phyloP scores from a whole-genome alignment of 1,140 invertebrate species.

The Neodiprion virginianus region DNA sequence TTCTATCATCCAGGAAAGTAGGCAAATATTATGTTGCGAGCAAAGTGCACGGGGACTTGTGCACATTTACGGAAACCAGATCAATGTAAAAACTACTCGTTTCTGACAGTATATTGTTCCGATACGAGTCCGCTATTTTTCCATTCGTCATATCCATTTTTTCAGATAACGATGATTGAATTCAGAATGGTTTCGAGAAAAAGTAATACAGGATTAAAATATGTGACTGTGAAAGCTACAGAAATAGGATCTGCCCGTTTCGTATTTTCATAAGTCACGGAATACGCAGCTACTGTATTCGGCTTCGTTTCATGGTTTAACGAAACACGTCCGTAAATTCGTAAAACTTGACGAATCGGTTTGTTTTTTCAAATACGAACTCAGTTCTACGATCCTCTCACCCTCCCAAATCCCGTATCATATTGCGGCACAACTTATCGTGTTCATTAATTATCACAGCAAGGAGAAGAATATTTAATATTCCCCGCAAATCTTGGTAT shows the following conservation, averaged over 20 bases:
- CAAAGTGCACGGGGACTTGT: background rate
- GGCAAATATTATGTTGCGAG: slow-evolving; percentile 11
- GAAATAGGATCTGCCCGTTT: too few relatives aligned
- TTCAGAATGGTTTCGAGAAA: background rate
- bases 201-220: too few relatives aligned
- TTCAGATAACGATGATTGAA: slow-evolving; percentile 17
- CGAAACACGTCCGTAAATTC: background rate
- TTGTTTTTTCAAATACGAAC: background rate
- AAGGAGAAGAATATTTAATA: too few relatives aligned
- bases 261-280: too few relatives aligned
- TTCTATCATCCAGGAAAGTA: background rate
- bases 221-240: too few relatives aligned
- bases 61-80: background rate
- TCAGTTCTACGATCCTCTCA: too few relatives aligned
- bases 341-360: background rate
- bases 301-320: background rate
- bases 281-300: background rate
- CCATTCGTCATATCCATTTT: slow-evolving; percentile 24
- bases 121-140: slow-evolving; percentile 20
- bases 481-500: too few relatives aligned
- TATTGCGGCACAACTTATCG: too few relatives aligned
- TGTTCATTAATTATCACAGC: too few relatives aligned
- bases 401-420: too few relatives aligned
- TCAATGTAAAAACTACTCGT: background rate
- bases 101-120: slow-evolving; percentile 23